Evolutionary conservation across 2,888 invertebrate species (phyloP).

Genomic region (Eupelmus urozonus): DNA sequence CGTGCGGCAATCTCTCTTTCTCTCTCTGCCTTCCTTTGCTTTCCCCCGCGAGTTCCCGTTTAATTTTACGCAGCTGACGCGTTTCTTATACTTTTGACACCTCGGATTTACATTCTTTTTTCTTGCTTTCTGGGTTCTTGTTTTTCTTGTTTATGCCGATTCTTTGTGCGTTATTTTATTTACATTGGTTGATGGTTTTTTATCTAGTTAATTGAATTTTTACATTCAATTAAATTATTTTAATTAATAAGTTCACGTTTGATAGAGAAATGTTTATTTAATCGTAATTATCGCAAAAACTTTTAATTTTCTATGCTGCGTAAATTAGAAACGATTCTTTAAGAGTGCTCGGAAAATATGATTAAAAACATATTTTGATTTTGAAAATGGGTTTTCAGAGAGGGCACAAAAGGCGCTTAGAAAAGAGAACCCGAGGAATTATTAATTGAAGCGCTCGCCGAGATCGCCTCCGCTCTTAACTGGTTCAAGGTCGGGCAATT

Average conservation of each 20-base stretch:
- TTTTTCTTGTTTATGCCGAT: neutral
- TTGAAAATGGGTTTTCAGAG: slow-evolving; percentile 40
- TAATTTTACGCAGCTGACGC: slow-evolving; percentile 23
- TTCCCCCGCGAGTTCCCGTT: slow-evolving; percentile 23
- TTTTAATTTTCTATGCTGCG: too few relatives aligned
- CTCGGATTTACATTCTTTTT: neutral
- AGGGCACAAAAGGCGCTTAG: slow-evolving; percentile 52
- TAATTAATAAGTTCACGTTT: neutral
- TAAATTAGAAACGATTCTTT: too few relatives aligned
- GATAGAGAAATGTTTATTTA: neutral
- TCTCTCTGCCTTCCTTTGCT: slow-evolving; percentile 48
- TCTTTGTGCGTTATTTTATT: too few relatives aligned
- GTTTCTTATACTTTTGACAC: slow-evolving; percentile 33
- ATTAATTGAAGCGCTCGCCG: slow-evolving; percentile 57
- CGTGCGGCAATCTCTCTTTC: slow-evolving; percentile 33
- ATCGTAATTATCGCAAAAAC: too few relatives aligned
- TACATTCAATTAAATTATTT: slow-evolving; percentile 2
- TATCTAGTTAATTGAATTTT: neutral
- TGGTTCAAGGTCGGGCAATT: slow-evolving; percentile 60
- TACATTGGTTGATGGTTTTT: neutral
- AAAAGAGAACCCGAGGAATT: slow-evolving; percentile 56
- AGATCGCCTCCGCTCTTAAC: slow-evolving; percentile 52
- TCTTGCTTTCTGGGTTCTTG: neutral
- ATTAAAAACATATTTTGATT: slow-evolving; percentile 32
- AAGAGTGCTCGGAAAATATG: too few relatives aligned